Percentiles rank a stretch among this genome's conserved stretches.
Conservation (phyloP, 2,113 vertebrate species). For the pig (Sus scrofa) region DNA sequence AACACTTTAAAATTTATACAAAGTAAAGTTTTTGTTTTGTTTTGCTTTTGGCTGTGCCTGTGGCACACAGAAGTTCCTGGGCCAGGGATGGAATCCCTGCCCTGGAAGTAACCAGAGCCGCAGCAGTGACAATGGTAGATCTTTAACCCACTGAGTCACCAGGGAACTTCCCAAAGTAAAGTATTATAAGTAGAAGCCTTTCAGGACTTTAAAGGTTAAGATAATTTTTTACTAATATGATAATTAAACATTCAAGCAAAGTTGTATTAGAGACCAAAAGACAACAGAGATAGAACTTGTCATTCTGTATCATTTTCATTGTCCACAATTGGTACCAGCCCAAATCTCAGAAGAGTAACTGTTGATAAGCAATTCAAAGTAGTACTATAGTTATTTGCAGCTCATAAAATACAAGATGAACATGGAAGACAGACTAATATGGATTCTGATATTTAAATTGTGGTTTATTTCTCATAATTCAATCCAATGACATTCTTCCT, state of each 20-base stretch:
- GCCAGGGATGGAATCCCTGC: too few relatives aligned
- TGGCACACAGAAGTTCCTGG: too few relatives aligned
- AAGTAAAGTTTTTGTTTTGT: neutral
- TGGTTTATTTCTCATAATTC: neutral
- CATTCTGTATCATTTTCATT: neutral
- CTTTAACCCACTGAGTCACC: too few relatives aligned
- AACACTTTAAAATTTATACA: neutral
- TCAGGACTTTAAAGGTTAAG: neutral
- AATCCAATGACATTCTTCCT: neutral
- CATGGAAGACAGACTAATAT: neutral
- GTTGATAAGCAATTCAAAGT: neutral
- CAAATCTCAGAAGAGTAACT: neutral
- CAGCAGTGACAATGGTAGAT: too few relatives aligned
- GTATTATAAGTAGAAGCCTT: neutral
- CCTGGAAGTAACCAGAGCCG: too few relatives aligned
- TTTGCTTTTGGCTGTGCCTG: too few relatives aligned
- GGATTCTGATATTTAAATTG: neutral
- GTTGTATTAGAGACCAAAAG: neutral
- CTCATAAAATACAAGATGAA: neutral
- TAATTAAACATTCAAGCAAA: neutral
- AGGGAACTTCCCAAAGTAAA: neutral
- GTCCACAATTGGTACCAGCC: neutral
- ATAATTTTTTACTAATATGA: neutral
- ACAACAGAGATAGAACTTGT: neutral
- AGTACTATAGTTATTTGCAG: neutral